Evolutionary conservation across 2,113 vertebrate species (phyloP).

Genomic region (Seriola dumerili): DNA sequence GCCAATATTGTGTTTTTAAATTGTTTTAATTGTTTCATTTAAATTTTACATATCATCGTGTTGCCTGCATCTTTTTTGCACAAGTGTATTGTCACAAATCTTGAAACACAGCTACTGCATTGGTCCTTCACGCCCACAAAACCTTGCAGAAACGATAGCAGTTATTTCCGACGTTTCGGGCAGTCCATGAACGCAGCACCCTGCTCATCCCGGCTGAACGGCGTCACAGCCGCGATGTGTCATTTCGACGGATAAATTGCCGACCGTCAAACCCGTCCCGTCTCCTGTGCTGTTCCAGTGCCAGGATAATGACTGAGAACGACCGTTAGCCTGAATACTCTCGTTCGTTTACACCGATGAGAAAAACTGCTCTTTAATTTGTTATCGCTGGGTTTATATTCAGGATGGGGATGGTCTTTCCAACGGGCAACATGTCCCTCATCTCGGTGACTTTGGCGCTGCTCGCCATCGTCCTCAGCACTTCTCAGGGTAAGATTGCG

Average conservation of each 20-base stretch:
- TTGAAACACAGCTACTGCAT: neutral
- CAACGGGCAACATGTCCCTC: conserved; percentile 70
- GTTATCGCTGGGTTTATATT: neutral
- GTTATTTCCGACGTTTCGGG: conserved; percentile 1
- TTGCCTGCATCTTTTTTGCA: too few species aligned
- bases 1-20: too few species aligned
- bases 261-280: conserved; percentile 11
- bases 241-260: conserved; percentile 66
- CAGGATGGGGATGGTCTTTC: conserved; percentile 51
- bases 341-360: neutral
- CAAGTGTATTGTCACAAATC: neutral
- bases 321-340: conserved; percentile 30
- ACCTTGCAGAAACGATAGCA: neutral
- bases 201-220: conserved; percentile 13
- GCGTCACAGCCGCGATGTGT: conserved; percentile 76
- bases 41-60: too few species aligned
- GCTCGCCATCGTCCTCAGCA: conserved; percentile 74
- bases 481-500: conserved; percentile 80
- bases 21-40: too few species aligned
- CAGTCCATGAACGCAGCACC: conserved; percentile 29
- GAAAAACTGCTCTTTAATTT: neutral
- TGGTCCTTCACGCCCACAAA: too few species aligned
- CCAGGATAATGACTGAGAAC: conserved; percentile 37
- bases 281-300: conserved; percentile 28
- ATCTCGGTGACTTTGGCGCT: conserved; percentile 70